Conservation (phyloP, 2,113 vertebrate species). For the Indri indri region DNA sequence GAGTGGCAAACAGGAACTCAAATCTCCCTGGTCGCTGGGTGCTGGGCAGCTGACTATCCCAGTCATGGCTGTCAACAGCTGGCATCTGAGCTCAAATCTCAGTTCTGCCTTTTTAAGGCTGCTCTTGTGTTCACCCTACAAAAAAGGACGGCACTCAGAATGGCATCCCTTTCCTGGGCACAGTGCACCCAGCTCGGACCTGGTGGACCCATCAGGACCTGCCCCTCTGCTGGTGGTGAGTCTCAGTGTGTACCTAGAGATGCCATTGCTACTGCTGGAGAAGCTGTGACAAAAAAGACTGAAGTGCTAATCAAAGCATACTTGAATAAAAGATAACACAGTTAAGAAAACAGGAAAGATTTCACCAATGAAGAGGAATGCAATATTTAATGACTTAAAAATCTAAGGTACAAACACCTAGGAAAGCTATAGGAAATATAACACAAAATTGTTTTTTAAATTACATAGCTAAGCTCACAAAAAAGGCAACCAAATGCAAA, state of each 20-base stretch:
- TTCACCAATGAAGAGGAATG: neutral
- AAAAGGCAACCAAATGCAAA: neutral
- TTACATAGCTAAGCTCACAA: neutral
- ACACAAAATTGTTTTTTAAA: neutral
- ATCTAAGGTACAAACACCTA: neutral
- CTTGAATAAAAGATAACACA: neutral
- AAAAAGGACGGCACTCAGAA: neutral
- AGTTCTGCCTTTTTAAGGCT: neutral
- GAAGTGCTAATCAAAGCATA: neutral
- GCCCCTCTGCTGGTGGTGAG: neutral
- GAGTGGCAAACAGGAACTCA: neutral
- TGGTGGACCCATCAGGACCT: neutral
- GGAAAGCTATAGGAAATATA: neutral
- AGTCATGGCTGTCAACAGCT: neutral
- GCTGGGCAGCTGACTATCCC: neutral
- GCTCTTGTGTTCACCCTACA: neutral
- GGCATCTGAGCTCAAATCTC: neutral
- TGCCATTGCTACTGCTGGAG: neutral
- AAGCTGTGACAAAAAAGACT: neutral
- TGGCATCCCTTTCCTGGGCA: neutral
- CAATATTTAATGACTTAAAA: neutral
- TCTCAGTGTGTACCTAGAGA: neutral
- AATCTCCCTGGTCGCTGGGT: fast-evolving
- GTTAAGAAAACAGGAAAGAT: neutral
- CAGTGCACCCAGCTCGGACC: fast-evolving